Base-by-base conservation (phyloP, 2,888 invertebrate species). In the Polyommatus icarus region DNA sequence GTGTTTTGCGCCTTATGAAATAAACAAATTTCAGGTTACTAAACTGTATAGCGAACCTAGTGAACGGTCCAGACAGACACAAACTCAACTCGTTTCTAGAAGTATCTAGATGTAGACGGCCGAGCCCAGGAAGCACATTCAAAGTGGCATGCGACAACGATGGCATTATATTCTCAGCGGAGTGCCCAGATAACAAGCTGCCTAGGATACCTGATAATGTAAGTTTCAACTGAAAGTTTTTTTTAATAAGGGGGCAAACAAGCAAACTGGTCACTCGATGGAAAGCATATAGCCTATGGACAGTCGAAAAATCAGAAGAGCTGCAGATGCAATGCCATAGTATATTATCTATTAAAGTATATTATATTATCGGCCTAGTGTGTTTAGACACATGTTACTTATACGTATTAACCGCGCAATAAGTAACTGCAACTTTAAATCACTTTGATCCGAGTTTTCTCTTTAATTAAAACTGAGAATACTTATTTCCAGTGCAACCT, bases 191-290 rank as follows among this genome's bases (percentile, higher is more conserved):
- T 85, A 96, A 96, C 84, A 96, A 97, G 87, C 94, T 99, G 83
- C 99, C 99, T 29, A 98, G 97, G 90, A 98, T 99, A 94, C 99
- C 99, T 77, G 98, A 98, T 92, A 99, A 99, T 95, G 99, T 98
- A 92, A 96, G 97, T 95, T 24, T 78, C 12, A 57, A 36, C 6
- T 36, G 36, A 36, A 36, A 36, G 36, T 7, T 36, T 36, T 36
- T 36, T 36, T 36, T 7, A 36, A 36, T 7, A 7, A 36, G 7
- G 36, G 8, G 36, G 36, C 36, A 36, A 36, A 36, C 36, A 6
- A 36, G 36, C 36, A 7, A 36, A 36, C 7, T 6, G 36, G 36
- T 36, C 36, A 36, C 36, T 8, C 0, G 36, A 36, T 36, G 36
- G 36, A 36, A 36, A 36, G 36, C 36, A 36, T 6, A 5, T 36